Base-by-base conservation (phyloP, 2,888 invertebrate genomes). In the Pogonocherus hispidulus region DNA sequence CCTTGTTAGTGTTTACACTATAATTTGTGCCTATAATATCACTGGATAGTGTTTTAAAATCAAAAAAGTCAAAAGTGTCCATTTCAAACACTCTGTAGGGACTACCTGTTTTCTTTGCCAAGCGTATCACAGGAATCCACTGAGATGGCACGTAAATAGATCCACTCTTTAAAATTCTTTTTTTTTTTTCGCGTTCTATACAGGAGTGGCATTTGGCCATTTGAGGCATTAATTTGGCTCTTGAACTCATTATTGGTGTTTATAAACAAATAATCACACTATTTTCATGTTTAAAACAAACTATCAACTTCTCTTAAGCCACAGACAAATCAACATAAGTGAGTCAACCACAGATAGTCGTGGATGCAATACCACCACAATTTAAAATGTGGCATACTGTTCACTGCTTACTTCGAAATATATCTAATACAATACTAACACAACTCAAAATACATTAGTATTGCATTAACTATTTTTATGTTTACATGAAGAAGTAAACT, bases 21-120 rank as follows among this genome's bases (percentile, higher is more conserved):
- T 51, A 51, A 51, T 51, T 51, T 20, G 23, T 19, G 14, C 51
- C 27, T 20, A 51, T n/a, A n/a, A n/a, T 51, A 20, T 51, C 22
- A 51, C 22, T 51, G 23, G 51, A 22, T 51, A 51, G 23, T 23
- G 20, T 23, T 14, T 22, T 51, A 20, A 51, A 51, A 51, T 51
- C 1, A 51, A 51, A 51, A 47, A 51, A 19, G 22, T 51, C 23
- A 51, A 22, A 51, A 51, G 23, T 51, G 27, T 23, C 51, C 20
- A 51, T 56, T 49, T 59, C 46, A 23, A 27, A 47, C 3, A 59
- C 32, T 32, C 19, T 47, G 35, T 59, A 59, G 37, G 59, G 59
- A 27, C 32, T 23, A 18, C 47, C 46, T 18, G 59, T 41, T 44
- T 52, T 54, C 20, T 63, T 63, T 32, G 54, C 41, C 19, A 52